These are phyloP conservation scores for Nasonia vitripennis DNA, from an alignment of 1,140 invertebrate genomes.

Conservation along the genomic window DNA sequence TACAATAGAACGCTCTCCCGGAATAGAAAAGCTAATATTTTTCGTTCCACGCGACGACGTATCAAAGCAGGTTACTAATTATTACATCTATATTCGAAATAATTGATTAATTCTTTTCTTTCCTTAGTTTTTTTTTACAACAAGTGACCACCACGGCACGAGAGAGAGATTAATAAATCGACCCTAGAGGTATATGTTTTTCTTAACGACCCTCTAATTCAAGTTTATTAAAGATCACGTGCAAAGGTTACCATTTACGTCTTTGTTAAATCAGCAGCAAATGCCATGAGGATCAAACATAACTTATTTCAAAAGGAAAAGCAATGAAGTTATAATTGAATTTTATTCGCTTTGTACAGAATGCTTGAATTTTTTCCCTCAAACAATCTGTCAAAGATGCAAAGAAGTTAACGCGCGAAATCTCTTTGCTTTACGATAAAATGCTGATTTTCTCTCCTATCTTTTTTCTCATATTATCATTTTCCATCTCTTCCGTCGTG, in stretches of 20 bases:
- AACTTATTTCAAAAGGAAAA: conserved; percentile 47
- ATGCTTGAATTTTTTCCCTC: neutral
- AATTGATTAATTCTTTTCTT: conserved; percentile 46
- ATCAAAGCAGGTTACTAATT: conserved; percentile 55
- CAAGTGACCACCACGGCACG: conserved; percentile 42
- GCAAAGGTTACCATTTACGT: conserved; percentile 35
- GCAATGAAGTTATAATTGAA: conserved; percentile 35
- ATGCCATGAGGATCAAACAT: conserved; percentile 47
- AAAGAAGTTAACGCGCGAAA: conserved; percentile 41
- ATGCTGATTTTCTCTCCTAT: conserved; percentile 9
- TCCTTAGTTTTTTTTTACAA: conserved; percentile 41
- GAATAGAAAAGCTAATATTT: conserved; percentile 53
- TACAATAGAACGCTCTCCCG: conserved; percentile 47
- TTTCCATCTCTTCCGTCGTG: conserved; percentile 57
- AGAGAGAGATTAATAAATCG: conserved; percentile 45
- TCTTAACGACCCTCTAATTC: conserved; percentile 26
- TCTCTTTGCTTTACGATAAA: conserved; percentile 39
- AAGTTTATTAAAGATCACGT: conserved; percentile 41
- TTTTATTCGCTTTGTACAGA: conserved; percentile 19
- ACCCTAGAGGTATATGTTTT: conserved; percentile 40
- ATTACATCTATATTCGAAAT: conserved; percentile 51
- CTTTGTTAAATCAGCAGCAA: conserved; percentile 47
- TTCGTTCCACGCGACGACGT: conserved; percentile 48
- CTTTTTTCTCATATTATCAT: conserved; percentile 8
- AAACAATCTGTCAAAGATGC: conserved; percentile 36